A percentile compares a stretch with the other conserved stretches of the same genome.
Evolutionary conservation across 2,113 vertebrate genomes (phyloP).

Genomic region (Himantopus leucocephalus): DNA sequence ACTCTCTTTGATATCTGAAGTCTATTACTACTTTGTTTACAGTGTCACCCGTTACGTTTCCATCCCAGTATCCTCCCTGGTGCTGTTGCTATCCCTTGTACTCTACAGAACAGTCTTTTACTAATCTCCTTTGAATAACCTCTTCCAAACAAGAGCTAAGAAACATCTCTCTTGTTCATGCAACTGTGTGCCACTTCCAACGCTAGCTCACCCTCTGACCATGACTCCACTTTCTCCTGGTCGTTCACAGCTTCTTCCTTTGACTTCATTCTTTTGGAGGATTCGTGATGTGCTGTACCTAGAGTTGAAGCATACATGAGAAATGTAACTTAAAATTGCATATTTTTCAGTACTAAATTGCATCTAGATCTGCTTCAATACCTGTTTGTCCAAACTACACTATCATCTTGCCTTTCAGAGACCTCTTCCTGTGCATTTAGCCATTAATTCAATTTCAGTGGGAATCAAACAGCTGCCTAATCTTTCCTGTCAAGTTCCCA

Average conservation of each 20-base stretch:
- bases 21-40: neutral
- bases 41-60: neutral
- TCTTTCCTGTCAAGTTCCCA: conserved; percentile 8
- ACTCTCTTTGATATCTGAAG: rapidly evolving
- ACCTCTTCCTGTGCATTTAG: neutral
- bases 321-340: neutral
- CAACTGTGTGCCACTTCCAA: neutral
- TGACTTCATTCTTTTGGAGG: neutral
- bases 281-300: neutral
- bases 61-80: neutral
- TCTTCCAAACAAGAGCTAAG: neutral
- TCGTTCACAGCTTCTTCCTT: neutral
- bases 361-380: neutral
- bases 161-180: neutral
- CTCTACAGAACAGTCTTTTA: neutral
- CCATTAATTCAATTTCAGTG: neutral
- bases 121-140: neutral
- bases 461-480: conserved; percentile 22
- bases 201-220: neutral
- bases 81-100: neutral
- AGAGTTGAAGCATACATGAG: neutral
- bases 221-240: neutral
- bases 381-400: neutral
- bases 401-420: neutral
- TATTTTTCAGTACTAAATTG: neutral